These are phyloP conservation scores for Mythimna ferrago DNA, from an alignment of 2,888 invertebrate species.

Conservation along the genomic window DNA sequence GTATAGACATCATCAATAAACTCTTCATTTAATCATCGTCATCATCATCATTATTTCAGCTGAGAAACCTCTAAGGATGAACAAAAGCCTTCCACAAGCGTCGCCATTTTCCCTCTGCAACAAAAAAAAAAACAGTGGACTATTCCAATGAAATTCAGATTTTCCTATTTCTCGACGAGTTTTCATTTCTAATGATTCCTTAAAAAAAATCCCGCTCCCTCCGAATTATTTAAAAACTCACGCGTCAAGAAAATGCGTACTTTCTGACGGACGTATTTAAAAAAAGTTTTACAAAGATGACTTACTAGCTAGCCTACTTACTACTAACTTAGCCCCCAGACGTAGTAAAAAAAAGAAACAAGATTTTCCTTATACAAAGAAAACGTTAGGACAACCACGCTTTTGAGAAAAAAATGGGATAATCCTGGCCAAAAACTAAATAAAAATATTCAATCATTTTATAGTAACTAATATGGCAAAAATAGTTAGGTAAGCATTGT, in stretches of 20 bases:
- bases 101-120: neutral
- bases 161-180: neutral
- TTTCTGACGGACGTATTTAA: neutral
- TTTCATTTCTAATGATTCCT: no score
- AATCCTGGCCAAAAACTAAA: neutral
- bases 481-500: neutral
- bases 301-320: no score
- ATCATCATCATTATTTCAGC: neutral
- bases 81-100: neutral
- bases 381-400: constrained; percentile 8
- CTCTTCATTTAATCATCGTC: neutral
- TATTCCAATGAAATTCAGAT: neutral
- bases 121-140: neutral
- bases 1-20: no score
- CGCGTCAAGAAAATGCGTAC: neutral
- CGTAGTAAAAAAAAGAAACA: neutral
- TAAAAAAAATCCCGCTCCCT: neutral
- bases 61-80: neutral
- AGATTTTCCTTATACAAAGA: constrained; percentile 6
- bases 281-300: neutral
- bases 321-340: no score
- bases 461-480: neutral
- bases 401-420: constrained; percentile 5
- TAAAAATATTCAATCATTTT: neutral
- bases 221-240: constrained; percentile 4